Evolutionary conservation across 1,140 invertebrate genomes (phyloP).

Genomic region (Caerostris darwini): DNA sequence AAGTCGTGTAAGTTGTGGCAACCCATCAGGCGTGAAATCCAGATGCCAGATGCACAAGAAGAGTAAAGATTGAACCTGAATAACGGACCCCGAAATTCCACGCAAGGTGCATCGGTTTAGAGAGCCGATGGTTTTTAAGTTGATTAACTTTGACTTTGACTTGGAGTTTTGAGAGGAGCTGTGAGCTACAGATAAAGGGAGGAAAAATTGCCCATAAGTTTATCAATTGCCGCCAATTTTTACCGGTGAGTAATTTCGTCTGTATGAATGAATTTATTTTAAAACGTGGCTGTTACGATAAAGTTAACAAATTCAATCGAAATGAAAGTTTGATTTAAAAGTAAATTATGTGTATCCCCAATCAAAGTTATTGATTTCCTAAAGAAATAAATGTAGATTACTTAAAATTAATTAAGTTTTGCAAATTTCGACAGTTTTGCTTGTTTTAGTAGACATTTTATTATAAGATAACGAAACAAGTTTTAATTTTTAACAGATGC

Average conservation of each 20-base stretch:
- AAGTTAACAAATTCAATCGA: too few relatives aligned
- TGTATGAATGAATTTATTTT: constrained; percentile 18
- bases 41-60: constrained; percentile 75
- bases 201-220: constrained; percentile 59
- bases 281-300: neutral
- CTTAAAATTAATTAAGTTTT: too few relatives aligned
- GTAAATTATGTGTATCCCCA: too few relatives aligned
- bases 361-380: too few relatives aligned
- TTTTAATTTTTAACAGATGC: too few relatives aligned
- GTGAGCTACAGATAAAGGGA: constrained; percentile 58
- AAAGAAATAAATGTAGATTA: too few relatives aligned
- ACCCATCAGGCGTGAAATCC: constrained; percentile 75
- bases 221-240: constrained; percentile 68
- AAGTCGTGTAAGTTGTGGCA: constrained; percentile 70
- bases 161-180: constrained; percentile 50
- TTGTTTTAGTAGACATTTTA: too few relatives aligned
- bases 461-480: too few relatives aligned
- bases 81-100: constrained; percentile 66
- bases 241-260: constrained; percentile 65
- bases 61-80: constrained; percentile 76
- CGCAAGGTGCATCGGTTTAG: constrained; percentile 68
- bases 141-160: constrained; percentile 69
- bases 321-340: too few relatives aligned
- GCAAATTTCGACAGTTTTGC: too few relatives aligned
- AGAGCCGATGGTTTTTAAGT: constrained; percentile 70